Evolutionary conservation across 2,113 vertebrate genomes (phyloP).

Genomic region (Tor tambroides): DNA sequence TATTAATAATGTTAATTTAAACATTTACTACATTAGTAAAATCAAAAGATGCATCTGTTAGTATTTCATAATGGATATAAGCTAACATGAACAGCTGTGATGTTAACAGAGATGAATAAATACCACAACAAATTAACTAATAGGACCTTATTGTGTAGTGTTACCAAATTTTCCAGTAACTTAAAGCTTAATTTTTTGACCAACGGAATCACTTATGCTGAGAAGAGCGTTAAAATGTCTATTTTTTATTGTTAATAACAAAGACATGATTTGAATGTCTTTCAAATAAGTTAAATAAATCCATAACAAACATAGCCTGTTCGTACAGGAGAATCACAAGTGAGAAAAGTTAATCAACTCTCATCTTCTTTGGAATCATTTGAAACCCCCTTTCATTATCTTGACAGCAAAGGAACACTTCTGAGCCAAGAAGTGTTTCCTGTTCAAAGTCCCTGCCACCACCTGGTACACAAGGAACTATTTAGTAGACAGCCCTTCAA

Average conservation of each 20-base stretch:
- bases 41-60: too few relatives aligned
- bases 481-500: slow-evolving; percentile 81
- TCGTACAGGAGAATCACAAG: neutral
- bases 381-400: slow-evolving; percentile 57
- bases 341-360: slow-evolving; percentile 50
- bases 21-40: too few relatives aligned
- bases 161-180: neutral
- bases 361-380: slow-evolving; percentile 56
- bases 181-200: neutral
- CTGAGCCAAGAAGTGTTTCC: slow-evolving; percentile 73
- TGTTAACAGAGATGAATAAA: too few relatives aligned
- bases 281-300: neutral
- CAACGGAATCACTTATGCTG: neutral
- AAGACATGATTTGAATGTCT: neutral
- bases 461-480: slow-evolving; percentile 81
- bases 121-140: too few relatives aligned
- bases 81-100: too few relatives aligned
- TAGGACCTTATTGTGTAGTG: neutral
- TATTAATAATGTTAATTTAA: too few relatives aligned
- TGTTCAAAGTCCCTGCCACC: slow-evolving; percentile 78
- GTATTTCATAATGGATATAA: too few relatives aligned
- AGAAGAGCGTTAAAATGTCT: neutral
- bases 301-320: neutral
- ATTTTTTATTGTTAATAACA: neutral
- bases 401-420: slow-evolving; percentile 67